phyloP scores from a whole-genome alignment of 2,113 vertebrate genomes.

The Sarotherodon lohbergeri region DNA sequence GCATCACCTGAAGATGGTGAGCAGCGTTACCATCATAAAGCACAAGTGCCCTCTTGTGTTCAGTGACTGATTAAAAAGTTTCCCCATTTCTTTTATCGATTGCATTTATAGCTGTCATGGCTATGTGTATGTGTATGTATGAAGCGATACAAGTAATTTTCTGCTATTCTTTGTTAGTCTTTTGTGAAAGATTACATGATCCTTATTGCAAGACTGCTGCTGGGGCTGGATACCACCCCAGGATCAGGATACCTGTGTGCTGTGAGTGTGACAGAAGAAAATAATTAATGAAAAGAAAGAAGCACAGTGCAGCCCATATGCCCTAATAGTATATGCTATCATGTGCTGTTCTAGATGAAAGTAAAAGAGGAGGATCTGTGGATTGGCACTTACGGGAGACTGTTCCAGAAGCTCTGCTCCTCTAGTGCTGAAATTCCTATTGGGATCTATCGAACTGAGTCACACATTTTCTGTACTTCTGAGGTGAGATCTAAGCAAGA shows the following conservation, averaged over 20 bases:
- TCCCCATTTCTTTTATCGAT: not conserved
- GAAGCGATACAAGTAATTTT: not conserved
- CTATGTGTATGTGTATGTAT: not conserved
- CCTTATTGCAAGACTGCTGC: conserved; percentile 85
- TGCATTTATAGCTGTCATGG: not conserved
- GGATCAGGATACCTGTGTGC: conserved; percentile 92
- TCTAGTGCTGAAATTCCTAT: conserved; percentile 92
- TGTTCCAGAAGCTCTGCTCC: conserved; percentile 93
- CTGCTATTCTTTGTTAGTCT: conserved; percentile 73
- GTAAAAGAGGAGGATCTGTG: conserved; percentile 89
- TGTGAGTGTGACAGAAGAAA: conserved; percentile 67
- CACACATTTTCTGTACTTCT: conserved; percentile 82
- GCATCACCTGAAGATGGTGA: not conserved
- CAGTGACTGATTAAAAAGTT: not conserved
- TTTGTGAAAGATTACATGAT: conserved; percentile 99
- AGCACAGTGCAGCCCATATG: too few relatives aligned
- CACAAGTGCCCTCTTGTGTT: conserved; percentile 54
- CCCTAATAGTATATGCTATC: not conserved
- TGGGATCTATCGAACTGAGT: conserved; percentile 89
- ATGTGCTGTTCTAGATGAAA: conserved; percentile 78
- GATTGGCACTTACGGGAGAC: conserved; percentile 90
- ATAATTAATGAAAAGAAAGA: not conserved
- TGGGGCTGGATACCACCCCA: conserved; percentile 91
- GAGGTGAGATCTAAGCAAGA: conserved; percentile 71
- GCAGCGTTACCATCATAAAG: not conserved